phyloP scores from a whole-genome alignment of 2,113 vertebrate species.

The Sterrhoptilus dennistouni region DNA sequence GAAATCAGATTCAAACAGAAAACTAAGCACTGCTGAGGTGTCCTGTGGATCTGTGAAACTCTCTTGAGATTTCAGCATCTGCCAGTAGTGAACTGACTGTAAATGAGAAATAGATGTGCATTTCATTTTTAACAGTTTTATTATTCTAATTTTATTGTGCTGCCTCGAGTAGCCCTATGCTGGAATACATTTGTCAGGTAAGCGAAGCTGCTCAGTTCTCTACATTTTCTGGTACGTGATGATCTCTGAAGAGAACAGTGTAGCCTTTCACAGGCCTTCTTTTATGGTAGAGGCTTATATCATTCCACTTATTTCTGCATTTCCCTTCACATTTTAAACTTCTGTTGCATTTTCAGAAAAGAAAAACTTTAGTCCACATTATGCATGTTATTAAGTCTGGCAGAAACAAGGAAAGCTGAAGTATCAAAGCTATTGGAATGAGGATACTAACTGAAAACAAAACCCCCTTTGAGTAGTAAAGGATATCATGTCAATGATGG shows the following conservation, averaged over 20 bases:
- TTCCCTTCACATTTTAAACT: not conserved
- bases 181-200: not conserved
- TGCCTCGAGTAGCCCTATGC: not conserved
- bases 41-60: not conserved
- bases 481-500: not conserved
- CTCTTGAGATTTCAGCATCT: not conserved
- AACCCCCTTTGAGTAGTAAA: not conserved
- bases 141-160: not conserved
- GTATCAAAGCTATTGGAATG: not conserved
- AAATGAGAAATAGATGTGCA: not conserved
- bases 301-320: not conserved
- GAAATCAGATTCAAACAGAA: conserved; percentile 16
- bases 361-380: not conserved
- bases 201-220: not conserved
- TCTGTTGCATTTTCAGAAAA: not conserved
- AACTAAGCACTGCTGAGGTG: not conserved
- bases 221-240: not conserved
- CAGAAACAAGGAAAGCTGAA: not conserved
- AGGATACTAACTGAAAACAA: not conserved
- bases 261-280: not conserved
- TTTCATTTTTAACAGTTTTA: not conserved
- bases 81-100: not conserved
- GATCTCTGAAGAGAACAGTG: not conserved
- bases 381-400: not conserved
- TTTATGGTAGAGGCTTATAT: not conserved